Percentiles rank a stretch among this genome's conserved stretches.
Evolutionary conservation across 2,113 vertebrate genomes (phyloP).

Genomic region (Salvelinus namaycush): DNA sequence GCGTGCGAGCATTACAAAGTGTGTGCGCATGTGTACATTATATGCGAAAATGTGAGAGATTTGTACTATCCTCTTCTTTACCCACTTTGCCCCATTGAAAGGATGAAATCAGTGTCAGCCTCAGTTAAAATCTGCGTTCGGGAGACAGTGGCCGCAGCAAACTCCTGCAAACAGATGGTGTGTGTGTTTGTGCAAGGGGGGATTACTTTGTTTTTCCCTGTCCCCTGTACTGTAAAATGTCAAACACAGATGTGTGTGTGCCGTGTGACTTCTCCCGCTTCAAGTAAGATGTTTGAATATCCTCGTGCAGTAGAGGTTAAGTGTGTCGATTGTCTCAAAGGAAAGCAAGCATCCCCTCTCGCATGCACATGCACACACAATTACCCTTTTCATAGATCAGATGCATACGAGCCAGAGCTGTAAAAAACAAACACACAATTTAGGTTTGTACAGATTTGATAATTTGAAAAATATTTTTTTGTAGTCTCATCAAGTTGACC

Average conservation of each 20-base stretch:
- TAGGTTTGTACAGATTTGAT: no score
- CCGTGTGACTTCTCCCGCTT: conserved; percentile 26
- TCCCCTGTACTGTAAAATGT: conserved; percentile 70
- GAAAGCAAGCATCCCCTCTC: background rate
- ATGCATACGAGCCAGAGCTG: no score
- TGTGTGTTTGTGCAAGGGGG: conserved; percentile 46
- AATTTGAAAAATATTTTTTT: no score
- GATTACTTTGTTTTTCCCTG: conserved; percentile 54
- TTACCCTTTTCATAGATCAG: no score
- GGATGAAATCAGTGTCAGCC: conserved; percentile 43
- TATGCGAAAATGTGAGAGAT: conserved; percentile 66
- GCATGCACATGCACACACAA: no score
- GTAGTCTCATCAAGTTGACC: no score
- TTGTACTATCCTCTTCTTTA: conserved; percentile 61
- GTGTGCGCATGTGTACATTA: conserved; percentile 49
- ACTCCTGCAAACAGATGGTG: conserved; percentile 47
- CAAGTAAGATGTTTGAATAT: conserved; percentile 18
- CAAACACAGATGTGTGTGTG: conserved; percentile 38
- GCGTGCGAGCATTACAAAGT: conserved; percentile 63
- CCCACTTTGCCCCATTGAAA: conserved; percentile 55
- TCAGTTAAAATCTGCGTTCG: conserved; percentile 6
- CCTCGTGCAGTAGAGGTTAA: conserved; percentile 22
- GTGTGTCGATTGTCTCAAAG: conserved; percentile 20
- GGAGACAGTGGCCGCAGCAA: conserved; percentile 38
- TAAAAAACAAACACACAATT: no score